Conservation (phyloP, 2,888 invertebrate genomes). For the Drosophila koepferae region DNA sequence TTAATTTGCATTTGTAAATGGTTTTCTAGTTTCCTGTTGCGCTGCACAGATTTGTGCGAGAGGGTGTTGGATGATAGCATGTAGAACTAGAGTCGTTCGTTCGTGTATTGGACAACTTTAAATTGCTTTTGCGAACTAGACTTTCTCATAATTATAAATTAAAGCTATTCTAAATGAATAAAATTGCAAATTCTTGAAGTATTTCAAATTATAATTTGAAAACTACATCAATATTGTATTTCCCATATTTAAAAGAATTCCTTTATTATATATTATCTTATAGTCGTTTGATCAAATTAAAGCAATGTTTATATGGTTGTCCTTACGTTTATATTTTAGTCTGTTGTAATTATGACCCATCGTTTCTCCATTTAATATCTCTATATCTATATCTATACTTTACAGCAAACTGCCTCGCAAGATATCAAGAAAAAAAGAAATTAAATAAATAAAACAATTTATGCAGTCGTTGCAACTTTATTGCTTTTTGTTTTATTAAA, state of each 20-base stretch:
- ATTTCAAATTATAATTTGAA: neutral
- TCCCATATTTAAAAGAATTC: neutral
- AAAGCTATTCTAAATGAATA: neutral
- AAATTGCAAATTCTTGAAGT: neutral
- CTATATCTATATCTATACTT: too few species aligned
- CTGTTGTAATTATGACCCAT: too few species aligned
- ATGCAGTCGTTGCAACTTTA: neutral
- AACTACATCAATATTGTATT: neutral
- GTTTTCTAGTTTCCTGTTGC: neutral
- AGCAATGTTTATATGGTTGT: too few species aligned
- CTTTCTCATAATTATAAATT: neutral
- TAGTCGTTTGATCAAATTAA: neutral
- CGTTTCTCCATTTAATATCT: too few species aligned
- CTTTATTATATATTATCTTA: neutral
- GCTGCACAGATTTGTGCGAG: neutral
- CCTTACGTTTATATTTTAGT: too few species aligned
- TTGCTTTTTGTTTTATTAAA: neutral
- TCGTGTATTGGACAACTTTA: neutral
- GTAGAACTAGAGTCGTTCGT: neutral
- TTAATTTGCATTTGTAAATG: constrained; percentile 1
- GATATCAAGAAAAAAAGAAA: too few species aligned
- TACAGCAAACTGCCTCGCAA: too few species aligned
- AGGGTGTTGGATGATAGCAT: neutral
- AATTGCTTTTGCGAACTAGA: neutral
- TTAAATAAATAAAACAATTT: too few species aligned